phyloP scores from a whole-genome alignment of 2,888 invertebrate species.

The Candidula unifasciata region DNA sequence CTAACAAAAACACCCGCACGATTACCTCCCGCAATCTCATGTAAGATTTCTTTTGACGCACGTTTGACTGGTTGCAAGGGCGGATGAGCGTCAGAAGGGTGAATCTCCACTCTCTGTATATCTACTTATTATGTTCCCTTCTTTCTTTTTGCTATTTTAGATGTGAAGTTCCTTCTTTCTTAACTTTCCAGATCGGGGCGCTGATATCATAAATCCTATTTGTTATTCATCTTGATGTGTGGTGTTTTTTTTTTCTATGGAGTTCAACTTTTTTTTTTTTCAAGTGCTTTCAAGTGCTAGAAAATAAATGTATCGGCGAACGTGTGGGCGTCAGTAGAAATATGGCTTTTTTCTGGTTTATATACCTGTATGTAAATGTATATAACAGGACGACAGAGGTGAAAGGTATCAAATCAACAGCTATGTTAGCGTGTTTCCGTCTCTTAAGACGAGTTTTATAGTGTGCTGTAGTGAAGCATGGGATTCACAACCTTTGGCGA shows the following conservation, averaged over 20 bases:
- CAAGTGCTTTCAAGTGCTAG: background rate
- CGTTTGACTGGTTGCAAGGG: too few species aligned
- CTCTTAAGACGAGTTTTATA: too few species aligned
- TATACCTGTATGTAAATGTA: background rate
- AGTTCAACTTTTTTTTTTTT: slow-evolving; percentile 6
- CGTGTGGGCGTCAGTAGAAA: slow-evolving; percentile 1
- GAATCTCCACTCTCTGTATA: background rate
- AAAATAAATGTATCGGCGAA: background rate
- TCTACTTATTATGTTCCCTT: background rate
- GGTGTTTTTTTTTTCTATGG: background rate
- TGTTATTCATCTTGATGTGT: background rate
- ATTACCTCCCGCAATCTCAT: background rate
- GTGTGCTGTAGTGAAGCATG: too few species aligned
- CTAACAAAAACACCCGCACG: background rate
- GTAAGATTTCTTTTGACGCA: background rate
- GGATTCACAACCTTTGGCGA: too few species aligned
- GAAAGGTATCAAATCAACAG: too few species aligned
- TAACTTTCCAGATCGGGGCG: background rate
- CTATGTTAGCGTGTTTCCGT: too few species aligned
- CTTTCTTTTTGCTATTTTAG: slow-evolving; percentile 10
- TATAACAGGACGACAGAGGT: too few species aligned
- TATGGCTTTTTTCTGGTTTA: background rate
- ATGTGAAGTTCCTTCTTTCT: background rate
- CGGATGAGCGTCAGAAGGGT: slow-evolving; percentile 1
- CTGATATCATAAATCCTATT: slow-evolving; percentile 5